Percentiles rank a stretch among this genome's conserved stretches.
phyloP scores from a whole-genome alignment of 1,140 invertebrate species.

The Phocides pigmalion region DNA sequence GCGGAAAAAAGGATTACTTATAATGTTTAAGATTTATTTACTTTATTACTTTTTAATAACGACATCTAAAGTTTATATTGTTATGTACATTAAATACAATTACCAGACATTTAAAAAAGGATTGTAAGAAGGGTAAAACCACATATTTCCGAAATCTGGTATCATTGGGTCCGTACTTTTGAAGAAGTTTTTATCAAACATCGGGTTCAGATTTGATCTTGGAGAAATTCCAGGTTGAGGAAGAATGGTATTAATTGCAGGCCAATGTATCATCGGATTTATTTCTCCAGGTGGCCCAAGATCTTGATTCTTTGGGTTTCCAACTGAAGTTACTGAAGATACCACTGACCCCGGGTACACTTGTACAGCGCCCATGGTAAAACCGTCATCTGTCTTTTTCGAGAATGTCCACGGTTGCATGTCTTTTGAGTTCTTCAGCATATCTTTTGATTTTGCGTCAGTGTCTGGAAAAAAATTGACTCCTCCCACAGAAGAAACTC shows the following conservation, averaged over 20 bases:
- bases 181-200: conserved; percentile 37
- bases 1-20: too few species aligned
- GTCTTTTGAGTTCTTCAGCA: conserved; percentile 23
- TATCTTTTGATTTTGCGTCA: neutral
- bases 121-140: conserved; percentile 50
- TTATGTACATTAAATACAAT: conserved; percentile 16
- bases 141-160: conserved; percentile 36
- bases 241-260: conserved; percentile 34
- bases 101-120: conserved; percentile 55
- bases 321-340: conserved; percentile 4
- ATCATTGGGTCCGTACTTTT: conserved; percentile 24
- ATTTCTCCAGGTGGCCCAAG: conserved; percentile 9
- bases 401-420: conserved; percentile 37
- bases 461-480: conserved; percentile 47
- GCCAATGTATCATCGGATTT: conserved; percentile 25
- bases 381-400: conserved; percentile 40
- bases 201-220: conserved; percentile 31
- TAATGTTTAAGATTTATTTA: too few species aligned
- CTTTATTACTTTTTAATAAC: too few species aligned
- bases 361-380: conserved; percentile 41
- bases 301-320: neutral
- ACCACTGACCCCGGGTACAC: conserved; percentile 45
- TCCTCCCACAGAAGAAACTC: conserved; percentile 49
- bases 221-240: conserved; percentile 1
- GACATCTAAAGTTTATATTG: neutral